A percentile compares a stretch with the other conserved stretches of the same genome.
Evolutionary conservation across 53 echinoderm and acorn worm species (phyloP).

Genomic region (Echinometra lucunter): DNA sequence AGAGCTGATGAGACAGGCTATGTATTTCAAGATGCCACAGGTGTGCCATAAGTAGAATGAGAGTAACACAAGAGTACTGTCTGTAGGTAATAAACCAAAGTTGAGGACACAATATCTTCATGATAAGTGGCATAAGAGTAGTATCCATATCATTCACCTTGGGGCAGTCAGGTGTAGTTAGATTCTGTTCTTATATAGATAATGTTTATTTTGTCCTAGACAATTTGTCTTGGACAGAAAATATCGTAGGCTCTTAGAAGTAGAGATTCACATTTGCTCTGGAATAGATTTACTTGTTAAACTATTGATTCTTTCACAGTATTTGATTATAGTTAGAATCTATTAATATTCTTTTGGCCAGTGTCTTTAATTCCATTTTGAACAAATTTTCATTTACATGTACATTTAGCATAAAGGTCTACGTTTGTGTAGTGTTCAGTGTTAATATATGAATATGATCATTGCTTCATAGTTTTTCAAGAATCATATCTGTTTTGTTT

Average conservation of each 20-base stretch:
- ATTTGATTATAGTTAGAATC: no score
- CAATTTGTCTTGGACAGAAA: no score
- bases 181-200: neutral
- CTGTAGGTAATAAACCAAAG: neutral
- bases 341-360: no score
- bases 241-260: no score
- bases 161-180: neutral
- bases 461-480: neutral
- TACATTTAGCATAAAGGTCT: neutral
- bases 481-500: neutral
- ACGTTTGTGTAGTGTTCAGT: neutral
- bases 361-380: no score
- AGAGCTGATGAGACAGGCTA: no score
- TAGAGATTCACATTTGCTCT: no score
- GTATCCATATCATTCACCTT: neutral
- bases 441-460: neutral
- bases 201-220: neutral
- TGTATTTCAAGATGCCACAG: no score
- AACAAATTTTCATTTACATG: neutral
- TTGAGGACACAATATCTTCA: neutral
- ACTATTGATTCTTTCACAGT: no score
- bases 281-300: no score
- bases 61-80: no score
- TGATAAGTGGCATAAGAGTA: neutral
- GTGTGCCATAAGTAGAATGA: no score